Conservation (phyloP, 2,797 vertebrate genomes). For the Cyprinella venusta region DNA sequence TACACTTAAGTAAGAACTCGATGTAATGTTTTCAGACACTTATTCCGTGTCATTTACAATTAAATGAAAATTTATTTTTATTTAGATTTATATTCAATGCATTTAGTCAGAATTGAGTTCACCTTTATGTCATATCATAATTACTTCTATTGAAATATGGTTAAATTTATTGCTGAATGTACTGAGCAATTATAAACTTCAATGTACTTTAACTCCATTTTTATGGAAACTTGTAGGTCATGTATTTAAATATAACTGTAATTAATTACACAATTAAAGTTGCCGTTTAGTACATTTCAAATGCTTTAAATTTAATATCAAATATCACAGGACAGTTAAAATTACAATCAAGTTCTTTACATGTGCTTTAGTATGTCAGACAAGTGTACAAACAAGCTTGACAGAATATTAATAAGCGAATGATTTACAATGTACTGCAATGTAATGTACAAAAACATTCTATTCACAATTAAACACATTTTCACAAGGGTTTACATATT, state of each 20-base stretch:
- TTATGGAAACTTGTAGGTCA: too few relatives aligned
- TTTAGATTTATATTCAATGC: neutral
- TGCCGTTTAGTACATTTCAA: neutral
- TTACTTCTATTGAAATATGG: neutral
- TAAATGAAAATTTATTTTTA: neutral
- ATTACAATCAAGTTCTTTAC: neutral
- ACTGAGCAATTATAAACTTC: too few relatives aligned
- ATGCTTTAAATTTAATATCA: neutral
- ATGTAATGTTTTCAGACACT: neutral
- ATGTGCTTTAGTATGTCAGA: neutral
- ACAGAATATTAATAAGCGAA: neutral
- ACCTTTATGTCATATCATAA: neutral
- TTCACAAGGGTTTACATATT: neutral
- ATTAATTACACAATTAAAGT: neutral
- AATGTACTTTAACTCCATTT: too few relatives aligned
- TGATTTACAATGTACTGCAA: neutral
- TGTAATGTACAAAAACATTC: neutral
- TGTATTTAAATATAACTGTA: neutral
- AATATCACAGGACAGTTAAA: neutral
- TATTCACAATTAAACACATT: neutral
- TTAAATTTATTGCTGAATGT: neutral
- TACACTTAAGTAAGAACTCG: neutral
- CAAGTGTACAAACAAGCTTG: too few relatives aligned
- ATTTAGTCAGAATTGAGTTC: neutral
- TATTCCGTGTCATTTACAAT: neutral